Evolutionary conservation across 2,113 vertebrate species (phyloP).

Genomic region (Hepsetus odoe): DNA sequence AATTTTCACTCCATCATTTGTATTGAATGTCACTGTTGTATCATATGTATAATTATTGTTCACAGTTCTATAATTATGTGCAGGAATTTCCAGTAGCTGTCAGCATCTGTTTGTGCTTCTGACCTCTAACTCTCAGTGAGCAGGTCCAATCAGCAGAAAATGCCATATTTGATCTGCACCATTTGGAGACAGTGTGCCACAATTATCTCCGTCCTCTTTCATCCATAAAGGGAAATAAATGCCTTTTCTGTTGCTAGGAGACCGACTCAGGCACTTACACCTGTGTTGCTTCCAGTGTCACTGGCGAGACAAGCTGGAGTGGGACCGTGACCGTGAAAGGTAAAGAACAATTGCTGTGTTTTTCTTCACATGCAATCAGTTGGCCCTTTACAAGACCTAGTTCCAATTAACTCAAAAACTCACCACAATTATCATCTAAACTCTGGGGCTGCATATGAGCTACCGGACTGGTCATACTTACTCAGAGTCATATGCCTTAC

Average conservation of each 20-base stretch:
- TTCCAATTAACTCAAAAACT: conserved; percentile 7
- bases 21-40: not conserved
- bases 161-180: conserved; percentile 40
- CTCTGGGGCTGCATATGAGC: not conserved
- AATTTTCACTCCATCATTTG: not conserved
- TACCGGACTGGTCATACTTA: not conserved
- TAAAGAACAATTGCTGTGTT: conserved; percentile 61
- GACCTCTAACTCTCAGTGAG: conserved; percentile 39
- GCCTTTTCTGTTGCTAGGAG: conserved; percentile 75
- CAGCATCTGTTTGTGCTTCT: conserved; percentile 16
- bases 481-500: conserved; percentile 14
- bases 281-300: conserved; percentile 82
- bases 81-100: not conserved
- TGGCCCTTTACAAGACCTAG: not conserved
- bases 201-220: conserved; percentile 52
- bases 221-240: conserved; percentile 47
- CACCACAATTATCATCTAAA: not conserved
- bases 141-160: conserved; percentile 27
- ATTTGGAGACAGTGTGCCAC: conserved; percentile 37
- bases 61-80: not conserved
- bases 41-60: not conserved
- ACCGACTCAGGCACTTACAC: conserved; percentile 85
- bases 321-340: conserved; percentile 83
- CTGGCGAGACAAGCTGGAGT: conserved; percentile 84
- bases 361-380: conserved; percentile 39